Evolutionary conservation across 2,888 invertebrate genomes (phyloP).

Genomic region (Brachyopa scutellaris): DNA sequence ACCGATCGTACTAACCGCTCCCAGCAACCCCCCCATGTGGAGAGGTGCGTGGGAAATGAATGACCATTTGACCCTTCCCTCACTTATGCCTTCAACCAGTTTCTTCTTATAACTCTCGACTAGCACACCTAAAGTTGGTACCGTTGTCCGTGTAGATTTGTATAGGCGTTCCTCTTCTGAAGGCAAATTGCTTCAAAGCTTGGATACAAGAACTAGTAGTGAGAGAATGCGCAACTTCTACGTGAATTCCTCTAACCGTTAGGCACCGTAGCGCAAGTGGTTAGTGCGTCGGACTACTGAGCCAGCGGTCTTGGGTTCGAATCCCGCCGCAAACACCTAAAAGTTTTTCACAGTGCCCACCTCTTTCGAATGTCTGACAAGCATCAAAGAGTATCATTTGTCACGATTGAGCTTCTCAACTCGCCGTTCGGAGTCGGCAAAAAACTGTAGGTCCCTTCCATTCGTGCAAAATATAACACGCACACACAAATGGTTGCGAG

Average conservation of each 20-base stretch:
- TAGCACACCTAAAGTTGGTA: conserved; percentile 29
- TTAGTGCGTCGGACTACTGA: too few relatives aligned
- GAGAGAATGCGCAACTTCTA: conserved; percentile 17
- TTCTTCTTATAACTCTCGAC: conserved; percentile 1
- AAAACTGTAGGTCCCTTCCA: too few relatives aligned
- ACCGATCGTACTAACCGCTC: conserved; percentile 39
- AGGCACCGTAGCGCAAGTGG: too few relatives aligned
- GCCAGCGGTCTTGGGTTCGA: too few relatives aligned
- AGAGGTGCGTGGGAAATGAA: conserved; percentile 73
- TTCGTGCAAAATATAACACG: too few relatives aligned
- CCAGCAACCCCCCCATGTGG: conserved; percentile 71
- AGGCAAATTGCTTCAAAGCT: conserved; percentile 27
- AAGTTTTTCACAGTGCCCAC: too few relatives aligned
- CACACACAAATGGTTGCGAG: too few relatives aligned
- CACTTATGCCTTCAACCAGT: conserved; percentile 38
- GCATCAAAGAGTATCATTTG: too few relatives aligned
- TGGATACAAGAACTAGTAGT: conserved; percentile 36
- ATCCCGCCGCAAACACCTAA: too few relatives aligned
- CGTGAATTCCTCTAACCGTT: conserved; percentile 37
- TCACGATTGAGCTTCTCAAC: too few relatives aligned
- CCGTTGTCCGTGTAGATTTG: conserved; percentile 49
- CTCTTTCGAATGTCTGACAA: too few relatives aligned
- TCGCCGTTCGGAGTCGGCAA: too few relatives aligned
- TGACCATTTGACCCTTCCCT: conserved; percentile 62
- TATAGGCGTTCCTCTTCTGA: conserved; percentile 24